Evolutionary conservation across 2,797 vertebrate species (phyloP), one percentile per base, ranked within the genome.

Genomic region (Sebastes matsubarae): DNA sequence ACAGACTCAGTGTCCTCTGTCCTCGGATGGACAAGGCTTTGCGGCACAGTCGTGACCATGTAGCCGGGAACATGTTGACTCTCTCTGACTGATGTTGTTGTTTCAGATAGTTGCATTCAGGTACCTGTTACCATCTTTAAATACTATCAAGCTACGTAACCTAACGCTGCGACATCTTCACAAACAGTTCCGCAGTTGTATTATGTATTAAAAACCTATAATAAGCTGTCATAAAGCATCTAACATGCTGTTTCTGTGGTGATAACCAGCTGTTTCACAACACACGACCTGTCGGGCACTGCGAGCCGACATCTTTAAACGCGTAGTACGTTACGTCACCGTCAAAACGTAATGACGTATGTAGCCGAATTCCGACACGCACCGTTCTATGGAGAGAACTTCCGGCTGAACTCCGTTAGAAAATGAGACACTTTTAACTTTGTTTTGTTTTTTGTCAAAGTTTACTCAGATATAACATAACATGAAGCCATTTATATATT

Each of bases 251-350:
- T 80, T 11, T 67, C 29, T 52, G 4, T 11, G 18, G 14, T 12
- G 76, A 34, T 4, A 59, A 75, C 20, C 1, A 50, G 13, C 9
- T 18, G 1, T 84, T 90, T 85, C 74, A 78, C 85, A 90, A 90
- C 88, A 91, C 91, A 91, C 88, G 87, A 92, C 88, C 92, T 90
- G 76, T 50, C 64, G 8, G 8, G 6, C 50, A 86, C 73, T 72
- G 93, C n/a, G 76, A 4, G 95, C 88, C 70, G 96, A 95, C 96
- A 97, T 97, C 73, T 95, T 95, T 67, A 4, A 9, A 71, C 22
- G 32, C 89, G 83, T 81, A 67, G 90, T 66, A 63, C 77, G 75
- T 60, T 69, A 81, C 88, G 94, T 93, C 87, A 93, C 92, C 78
- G 75, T 63, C 46, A 84, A 82, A 82, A 81, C 82, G 81, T 74